These are phyloP conservation scores for Microplitis manilae DNA, from an alignment of 2,888 invertebrate species.

Conservation along the genomic window DNA sequence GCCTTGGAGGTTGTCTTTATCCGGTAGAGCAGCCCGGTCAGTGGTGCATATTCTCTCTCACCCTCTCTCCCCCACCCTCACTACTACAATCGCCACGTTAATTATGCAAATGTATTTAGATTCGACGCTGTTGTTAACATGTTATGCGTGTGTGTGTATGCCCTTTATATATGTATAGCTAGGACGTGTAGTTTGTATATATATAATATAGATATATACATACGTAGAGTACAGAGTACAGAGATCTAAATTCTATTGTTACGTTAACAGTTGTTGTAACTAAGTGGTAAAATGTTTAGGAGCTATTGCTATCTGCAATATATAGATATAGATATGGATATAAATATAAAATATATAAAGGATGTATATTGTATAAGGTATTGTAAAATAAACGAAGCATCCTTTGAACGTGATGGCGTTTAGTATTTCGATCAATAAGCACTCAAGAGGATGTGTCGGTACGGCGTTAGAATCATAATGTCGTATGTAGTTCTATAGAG, in stretches of 20 bases:
- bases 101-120: slow-evolving; percentile 65
- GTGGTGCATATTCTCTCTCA: slow-evolving; percentile 2
- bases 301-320: slow-evolving; percentile 1
- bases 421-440: slow-evolving; percentile 53
- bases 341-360: slow-evolving; percentile 7
- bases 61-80: background rate
- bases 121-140: slow-evolving; percentile 60
- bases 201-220: background rate
- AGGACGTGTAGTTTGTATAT: background rate
- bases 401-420: slow-evolving; percentile 44
- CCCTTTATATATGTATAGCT: background rate
- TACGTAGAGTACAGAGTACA: background rate
- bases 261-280: background rate
- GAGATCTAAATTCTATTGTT: background rate
- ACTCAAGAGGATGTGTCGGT: slow-evolving; percentile 42
- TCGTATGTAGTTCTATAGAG: background rate
- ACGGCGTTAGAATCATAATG: slow-evolving; percentile 33
- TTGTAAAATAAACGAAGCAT: slow-evolving; percentile 16
- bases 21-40: background rate
- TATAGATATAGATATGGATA: background rate
- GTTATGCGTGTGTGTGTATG: slow-evolving; percentile 37
- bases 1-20: background rate
- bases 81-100: slow-evolving; percentile 47
- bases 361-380: background rate
- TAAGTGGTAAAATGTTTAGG: background rate